A percentile compares a stretch with the other conserved stretches of the same genome.
Conservation (phyloP, 2,888 invertebrate species). For the Aphodius granarius region DNA sequence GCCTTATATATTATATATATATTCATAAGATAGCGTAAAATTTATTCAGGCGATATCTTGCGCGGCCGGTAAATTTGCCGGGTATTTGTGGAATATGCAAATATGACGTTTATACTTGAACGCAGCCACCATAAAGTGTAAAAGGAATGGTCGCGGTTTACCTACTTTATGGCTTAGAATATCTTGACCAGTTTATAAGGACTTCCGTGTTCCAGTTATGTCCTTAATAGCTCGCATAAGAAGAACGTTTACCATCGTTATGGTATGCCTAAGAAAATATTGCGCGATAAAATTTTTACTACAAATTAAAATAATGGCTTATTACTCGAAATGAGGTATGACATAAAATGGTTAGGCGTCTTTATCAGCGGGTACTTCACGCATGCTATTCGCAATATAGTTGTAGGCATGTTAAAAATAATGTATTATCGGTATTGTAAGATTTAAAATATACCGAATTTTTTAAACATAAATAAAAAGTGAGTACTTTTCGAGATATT, state of each 20-base stretch:
- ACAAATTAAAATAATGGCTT: not conserved
- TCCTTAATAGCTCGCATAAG: not conserved
- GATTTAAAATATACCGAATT: no score
- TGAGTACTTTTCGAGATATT: no score
- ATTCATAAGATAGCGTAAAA: not conserved
- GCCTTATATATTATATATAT: not conserved
- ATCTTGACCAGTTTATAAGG: slow-evolving; percentile 9
- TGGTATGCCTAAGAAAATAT: not conserved
- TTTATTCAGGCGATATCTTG: slow-evolving; percentile 18
- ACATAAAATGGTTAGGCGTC: not conserved
- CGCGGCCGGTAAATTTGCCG: slow-evolving; percentile 16
- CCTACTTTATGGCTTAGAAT: slow-evolving; percentile 19
- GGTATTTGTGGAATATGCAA: slow-evolving; percentile 22
- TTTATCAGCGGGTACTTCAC: no score
- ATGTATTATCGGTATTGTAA: no score
- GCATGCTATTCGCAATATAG: no score
- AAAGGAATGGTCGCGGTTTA: slow-evolving; percentile 21
- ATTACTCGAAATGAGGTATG: not conserved
- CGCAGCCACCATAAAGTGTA: slow-evolving; percentile 17
- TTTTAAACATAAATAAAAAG: no score
- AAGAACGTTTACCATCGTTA: not conserved
- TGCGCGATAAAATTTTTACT: not conserved
- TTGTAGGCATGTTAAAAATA: no score
- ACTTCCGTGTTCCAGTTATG: not conserved
- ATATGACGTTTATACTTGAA: slow-evolving; percentile 16